Base-by-base conservation (phyloP, 1,140 invertebrate species). In the Chrysopa pallens region DNA sequence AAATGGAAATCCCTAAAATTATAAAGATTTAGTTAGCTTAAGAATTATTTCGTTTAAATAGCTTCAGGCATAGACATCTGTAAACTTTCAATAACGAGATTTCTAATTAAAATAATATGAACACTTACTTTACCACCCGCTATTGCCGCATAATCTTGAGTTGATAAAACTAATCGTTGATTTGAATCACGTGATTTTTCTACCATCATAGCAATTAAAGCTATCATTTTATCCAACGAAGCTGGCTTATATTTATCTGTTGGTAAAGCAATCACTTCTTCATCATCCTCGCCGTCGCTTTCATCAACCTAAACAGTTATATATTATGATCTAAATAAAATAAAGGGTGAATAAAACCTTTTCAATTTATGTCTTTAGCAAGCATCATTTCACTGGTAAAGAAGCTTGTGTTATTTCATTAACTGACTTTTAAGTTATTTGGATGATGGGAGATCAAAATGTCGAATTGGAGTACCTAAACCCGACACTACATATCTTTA, bases 181-280 rank as follows among this genome's bases (percentile, higher is more conserved):
- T 80, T 74, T 6, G 79, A 67, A 44, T 81, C 81, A 12, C 89
- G 64, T 23, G 87, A 90, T 43, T 85, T 79, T 57, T 94, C 90
- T 15, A 93, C 85, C 27, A 94, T 67, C 1, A 80, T 74, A 5
- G 86, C 84, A 27, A 92, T 80, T 6, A 94, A 61, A 6, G 85
- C 82, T 38, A 95, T 89, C 90, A 94, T 94, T 64, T 94, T 94
- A 58, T 93, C 90, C n/a, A 94, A 62, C 0, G 89, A 89, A 1
- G 84, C 81, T 0, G 88, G 86, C 49, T 86, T 74, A 42, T 86
- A 75, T 57, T 89, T 89, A 46, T 83, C 80, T 13, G 75, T 70
- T 0, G 76, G 67, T 39, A 74, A 63, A 8, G 78, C 68, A 2
- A 74, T 67, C 13, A 78, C 74, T 43, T 80, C 77, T 48, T 78